Conservation (phyloP, 2,888 invertebrate genomes). For the Drosophila rubida region DNA sequence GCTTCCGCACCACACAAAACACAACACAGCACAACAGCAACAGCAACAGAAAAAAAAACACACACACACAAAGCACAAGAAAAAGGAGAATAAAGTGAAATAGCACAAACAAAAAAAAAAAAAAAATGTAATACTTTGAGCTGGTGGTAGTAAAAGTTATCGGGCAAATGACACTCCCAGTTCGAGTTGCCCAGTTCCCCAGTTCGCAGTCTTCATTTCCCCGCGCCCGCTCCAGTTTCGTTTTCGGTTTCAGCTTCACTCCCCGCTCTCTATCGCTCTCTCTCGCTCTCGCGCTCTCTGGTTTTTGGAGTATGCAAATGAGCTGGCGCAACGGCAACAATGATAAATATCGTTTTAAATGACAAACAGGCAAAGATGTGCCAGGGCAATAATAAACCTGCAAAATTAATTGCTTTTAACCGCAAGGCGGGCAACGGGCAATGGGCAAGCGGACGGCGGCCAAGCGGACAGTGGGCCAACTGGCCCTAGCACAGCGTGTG, state of each 20-base stretch:
- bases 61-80: background rate
- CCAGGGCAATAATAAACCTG: constrained; percentile 64
- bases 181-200: constrained; percentile 7
- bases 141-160: constrained; percentile 51
- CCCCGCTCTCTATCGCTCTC: background rate
- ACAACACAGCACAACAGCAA: no score
- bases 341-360: constrained; percentile 76
- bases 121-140: constrained; percentile 11
- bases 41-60: constrained; percentile 19
- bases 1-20: constrained; percentile 41
- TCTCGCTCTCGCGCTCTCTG: background rate
- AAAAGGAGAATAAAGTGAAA: constrained; percentile 20
- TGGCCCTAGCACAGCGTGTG: background rate
- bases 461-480: constrained; percentile 21
- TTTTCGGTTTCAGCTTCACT: background rate
- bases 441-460: constrained; percentile 4
- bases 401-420: constrained; percentile 67
- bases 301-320: constrained; percentile 52
- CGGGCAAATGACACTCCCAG: constrained; percentile 53
- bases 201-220: background rate
- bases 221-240: constrained; percentile 3
- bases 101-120: constrained; percentile 55
- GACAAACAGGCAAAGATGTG: constrained; percentile 67
- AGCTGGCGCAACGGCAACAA: constrained; percentile 50
- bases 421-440: constrained; percentile 45